Evolutionary conservation across 2,797 vertebrate genomes (phyloP), one percentile per base, ranked within the genome.

Genomic region (Mus minutoides): DNA sequence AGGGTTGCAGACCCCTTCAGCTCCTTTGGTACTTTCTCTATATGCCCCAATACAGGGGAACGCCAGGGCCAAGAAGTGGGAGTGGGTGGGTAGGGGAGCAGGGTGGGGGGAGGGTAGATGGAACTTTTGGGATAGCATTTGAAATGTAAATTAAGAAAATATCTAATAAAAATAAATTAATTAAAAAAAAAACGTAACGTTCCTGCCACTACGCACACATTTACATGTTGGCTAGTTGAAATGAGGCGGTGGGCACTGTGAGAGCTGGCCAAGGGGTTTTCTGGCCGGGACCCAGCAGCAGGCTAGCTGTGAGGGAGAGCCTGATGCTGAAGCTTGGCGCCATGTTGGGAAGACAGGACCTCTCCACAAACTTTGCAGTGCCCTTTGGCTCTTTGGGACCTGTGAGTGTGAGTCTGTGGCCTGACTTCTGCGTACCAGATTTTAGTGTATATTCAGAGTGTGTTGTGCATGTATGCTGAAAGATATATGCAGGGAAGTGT

Each of bases 161-260:
- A n/a, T n/a, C n/a, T n/a, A n/a, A n/a, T n/a, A n/a, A n/a, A n/a
- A n/a, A n/a, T n/a, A n/a, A n/a, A n/a, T n/a, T n/a, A n/a, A n/a
- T n/a, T n/a, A n/a, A n/a, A n/a, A 31, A 40, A 43, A 58, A 69
- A 56, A 43, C 1, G 12, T 8, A 29, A n/a, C 24, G n/a, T n/a
- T 24, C 21, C 19, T 24, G 6, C 10, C 13, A 6, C 49, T 79
- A 58, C 58, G 37, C 88, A 21, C 5, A 19, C 0, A 29, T 16
- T 60, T 34, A 76, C 31, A n/a, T 1, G 6, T 29, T 0, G 0
- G 10, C 12, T 5, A 11, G 11, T 2, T 0, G 40, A 56, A 64
- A 29, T 4, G 2, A 1, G 8, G 54, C 3, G 6, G 54, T 16
- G 26, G 71, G 2, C 4, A 0, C 17, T 5, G 6, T 6, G 3